Evolutionary conservation across 2,888 invertebrate genomes (phyloP).

Genomic region (Bruchidius siliquastri): DNA sequence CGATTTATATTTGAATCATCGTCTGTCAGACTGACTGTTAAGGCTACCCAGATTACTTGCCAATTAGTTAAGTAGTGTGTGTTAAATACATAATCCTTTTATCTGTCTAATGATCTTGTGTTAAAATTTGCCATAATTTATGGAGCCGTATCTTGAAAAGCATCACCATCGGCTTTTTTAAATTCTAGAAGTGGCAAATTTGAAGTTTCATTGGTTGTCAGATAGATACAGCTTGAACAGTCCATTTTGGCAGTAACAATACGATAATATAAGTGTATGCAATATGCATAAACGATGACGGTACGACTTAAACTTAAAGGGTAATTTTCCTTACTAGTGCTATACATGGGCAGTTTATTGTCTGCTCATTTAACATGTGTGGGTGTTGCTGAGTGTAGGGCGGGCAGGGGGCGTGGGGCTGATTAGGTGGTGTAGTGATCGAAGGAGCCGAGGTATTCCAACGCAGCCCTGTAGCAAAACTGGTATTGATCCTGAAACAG

Average conservation of each 20-base stretch:
- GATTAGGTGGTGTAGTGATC: constrained; percentile 87
- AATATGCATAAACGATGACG: constrained; percentile 18
- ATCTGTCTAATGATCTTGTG: no score
- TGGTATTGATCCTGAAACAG: constrained; percentile 91
- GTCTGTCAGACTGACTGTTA: no score
- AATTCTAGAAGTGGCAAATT: no score
- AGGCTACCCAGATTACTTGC: no score
- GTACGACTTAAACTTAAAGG: background rate
- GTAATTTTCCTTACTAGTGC: constrained; percentile 14
- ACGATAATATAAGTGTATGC: constrained; percentile 15
- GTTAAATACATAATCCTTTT: no score
- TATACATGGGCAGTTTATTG: constrained; percentile 38
- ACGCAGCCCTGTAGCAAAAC: constrained; percentile 97
- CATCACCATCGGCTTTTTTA: no score
- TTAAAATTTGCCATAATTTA: no score
- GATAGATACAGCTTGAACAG: constrained; percentile 8
- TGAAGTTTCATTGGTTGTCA: no score
- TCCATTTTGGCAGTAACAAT: constrained; percentile 33
- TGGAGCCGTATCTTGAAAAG: no score
- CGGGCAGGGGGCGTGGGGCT: constrained; percentile 4
- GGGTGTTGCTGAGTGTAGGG: background rate
- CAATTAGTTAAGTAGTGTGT: no score
- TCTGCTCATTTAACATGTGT: constrained; percentile 27
- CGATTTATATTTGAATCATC: no score
- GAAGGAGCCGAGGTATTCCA: constrained; percentile 97